Percentiles rank a stretch among this genome's conserved stretches.
Evolutionary conservation across 2,888 invertebrate species (phyloP).

Genomic region (Eustalomyia histrio): DNA sequence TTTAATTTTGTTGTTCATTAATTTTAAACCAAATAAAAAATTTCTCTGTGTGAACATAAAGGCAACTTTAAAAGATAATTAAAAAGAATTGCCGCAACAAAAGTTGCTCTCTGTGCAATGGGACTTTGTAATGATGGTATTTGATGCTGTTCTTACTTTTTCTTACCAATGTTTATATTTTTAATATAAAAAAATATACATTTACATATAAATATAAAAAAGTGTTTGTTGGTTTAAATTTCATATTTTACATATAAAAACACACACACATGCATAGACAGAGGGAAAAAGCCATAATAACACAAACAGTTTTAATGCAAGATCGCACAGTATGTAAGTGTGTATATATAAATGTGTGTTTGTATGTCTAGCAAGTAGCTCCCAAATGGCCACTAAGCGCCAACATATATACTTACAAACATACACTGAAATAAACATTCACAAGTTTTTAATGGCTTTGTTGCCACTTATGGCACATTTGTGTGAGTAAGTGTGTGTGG

Average conservation of each 20-base stretch:
- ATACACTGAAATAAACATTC: conserved; percentile 58
- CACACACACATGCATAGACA: not conserved
- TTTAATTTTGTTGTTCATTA: no score
- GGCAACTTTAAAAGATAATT: no score
- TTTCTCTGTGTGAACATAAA: no score
- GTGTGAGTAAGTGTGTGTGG: conserved; percentile 34
- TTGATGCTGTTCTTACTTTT: conserved; percentile 21
- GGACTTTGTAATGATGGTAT: conserved; percentile 12
- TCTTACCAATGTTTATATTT: conserved; percentile 28
- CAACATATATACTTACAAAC: conserved; percentile 64
- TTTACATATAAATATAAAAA: no score
- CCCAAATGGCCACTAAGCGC: conserved; percentile 78
- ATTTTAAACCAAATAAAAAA: no score
- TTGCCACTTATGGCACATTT: conserved; percentile 59
- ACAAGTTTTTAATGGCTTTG: conserved; percentile 73
- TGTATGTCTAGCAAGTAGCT: conserved; percentile 69
- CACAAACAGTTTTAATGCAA: not conserved
- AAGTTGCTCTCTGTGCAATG: not conserved
- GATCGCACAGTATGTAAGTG: not conserved
- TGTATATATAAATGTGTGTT: conserved; percentile 20
- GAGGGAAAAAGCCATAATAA: not conserved
- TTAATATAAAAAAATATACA: conserved; percentile 22
- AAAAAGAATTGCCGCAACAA: no score
- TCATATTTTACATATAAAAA: conserved; percentile 12
- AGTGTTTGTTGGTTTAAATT: conserved; percentile 32